Conservation (phyloP, 2,888 invertebrate genomes). For the Capitulum mitella region DNA sequence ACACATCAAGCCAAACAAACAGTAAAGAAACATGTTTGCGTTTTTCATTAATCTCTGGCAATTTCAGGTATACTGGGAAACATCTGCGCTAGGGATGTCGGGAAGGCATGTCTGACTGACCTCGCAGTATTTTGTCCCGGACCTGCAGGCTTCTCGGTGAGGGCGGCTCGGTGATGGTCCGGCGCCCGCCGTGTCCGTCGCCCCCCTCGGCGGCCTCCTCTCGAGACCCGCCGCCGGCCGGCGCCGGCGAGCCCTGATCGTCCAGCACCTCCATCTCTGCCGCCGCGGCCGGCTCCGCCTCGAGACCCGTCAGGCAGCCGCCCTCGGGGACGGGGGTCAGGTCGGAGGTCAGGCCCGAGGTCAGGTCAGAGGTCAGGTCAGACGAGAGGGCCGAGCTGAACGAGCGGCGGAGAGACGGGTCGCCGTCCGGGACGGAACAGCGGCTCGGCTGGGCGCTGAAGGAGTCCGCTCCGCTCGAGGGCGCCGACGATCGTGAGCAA, state of each 20-base stretch:
- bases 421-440: background rate
- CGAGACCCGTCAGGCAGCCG: background rate
- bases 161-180: background rate
- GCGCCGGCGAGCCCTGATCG: background rate
- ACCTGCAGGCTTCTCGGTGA: background rate
- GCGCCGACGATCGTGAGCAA: background rate
- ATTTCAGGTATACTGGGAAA: too few species aligned
- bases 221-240: background rate
- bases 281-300: background rate
- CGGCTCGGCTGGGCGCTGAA: background rate
- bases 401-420: background rate
- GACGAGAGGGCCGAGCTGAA: background rate
- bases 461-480: background rate
- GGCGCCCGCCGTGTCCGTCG: background rate
- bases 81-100: too few species aligned
- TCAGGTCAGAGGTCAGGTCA: background rate
- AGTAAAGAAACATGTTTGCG: too few species aligned
- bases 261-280: background rate
- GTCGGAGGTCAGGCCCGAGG: background rate
- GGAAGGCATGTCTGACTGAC: too few species aligned
- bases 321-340: background rate
- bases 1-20: too few species aligned
- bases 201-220: background rate
- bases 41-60: too few species aligned
- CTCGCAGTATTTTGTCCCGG: conserved; percentile 4